phyloP scores from a whole-genome alignment of 2,797 vertebrate species.

The Mus minutoides region DNA sequence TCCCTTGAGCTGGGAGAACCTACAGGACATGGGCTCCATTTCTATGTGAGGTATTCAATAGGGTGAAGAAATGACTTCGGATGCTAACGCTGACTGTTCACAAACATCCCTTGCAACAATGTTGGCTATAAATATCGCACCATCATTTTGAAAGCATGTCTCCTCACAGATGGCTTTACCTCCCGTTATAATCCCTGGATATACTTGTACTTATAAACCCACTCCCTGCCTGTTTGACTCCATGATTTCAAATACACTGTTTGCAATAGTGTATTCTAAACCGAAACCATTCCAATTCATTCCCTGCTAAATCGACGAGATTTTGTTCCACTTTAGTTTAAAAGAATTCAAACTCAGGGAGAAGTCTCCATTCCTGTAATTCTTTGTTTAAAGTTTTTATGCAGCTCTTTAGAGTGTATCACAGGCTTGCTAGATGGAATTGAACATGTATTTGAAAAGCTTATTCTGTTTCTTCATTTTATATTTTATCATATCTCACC shows the following conservation, averaged over 20 bases:
- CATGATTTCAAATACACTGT: constrained; percentile 20
- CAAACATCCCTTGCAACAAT: background rate
- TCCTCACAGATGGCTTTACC: background rate
- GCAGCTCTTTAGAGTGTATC: background rate
- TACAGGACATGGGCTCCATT: background rate
- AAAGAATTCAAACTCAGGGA: constrained; percentile 7
- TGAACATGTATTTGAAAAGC: background rate
- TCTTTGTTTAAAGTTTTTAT: background rate
- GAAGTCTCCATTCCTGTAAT: background rate
- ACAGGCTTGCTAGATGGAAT: background rate
- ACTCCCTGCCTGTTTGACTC: background rate
- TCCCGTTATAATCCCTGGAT: background rate
- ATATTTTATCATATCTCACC: background rate
- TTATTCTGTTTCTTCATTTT: background rate
- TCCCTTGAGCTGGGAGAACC: background rate
- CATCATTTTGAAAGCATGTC: background rate
- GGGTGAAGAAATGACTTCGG: background rate
- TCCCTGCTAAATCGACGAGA: background rate
- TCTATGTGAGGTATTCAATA: background rate
- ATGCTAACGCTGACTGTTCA: background rate
- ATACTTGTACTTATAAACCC: background rate
- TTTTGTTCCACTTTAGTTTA: background rate
- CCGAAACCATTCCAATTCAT: background rate
- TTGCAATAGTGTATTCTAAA: background rate
- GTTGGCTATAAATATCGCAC: background rate